Conservation (phyloP, 2,113 vertebrate genomes). For the Pholis gunnellus region DNA sequence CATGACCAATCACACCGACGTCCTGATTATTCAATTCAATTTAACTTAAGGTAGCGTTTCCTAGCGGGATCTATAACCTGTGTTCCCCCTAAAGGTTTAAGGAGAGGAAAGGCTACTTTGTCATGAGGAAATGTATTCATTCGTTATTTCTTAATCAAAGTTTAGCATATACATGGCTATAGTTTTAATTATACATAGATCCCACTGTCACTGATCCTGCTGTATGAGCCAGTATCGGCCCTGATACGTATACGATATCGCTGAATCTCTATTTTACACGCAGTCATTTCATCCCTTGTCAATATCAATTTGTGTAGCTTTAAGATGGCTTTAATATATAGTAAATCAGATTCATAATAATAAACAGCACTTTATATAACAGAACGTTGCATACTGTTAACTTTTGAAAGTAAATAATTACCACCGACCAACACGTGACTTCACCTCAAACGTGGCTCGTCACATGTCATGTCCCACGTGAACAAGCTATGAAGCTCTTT, state of each 20-base stretch:
- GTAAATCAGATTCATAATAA: background rate
- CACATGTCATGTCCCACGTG: conserved; percentile 15
- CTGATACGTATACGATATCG: no score
- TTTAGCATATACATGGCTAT: background rate
- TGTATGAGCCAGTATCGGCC: background rate
- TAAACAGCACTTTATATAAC: background rate
- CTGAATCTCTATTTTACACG: background rate
- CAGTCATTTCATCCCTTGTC: background rate
- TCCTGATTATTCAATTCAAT: conserved; percentile 42
- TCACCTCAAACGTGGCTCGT: background rate
- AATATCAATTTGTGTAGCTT: background rate
- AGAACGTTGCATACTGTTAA: background rate
- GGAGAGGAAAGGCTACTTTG: background rate
- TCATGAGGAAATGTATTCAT: no score
- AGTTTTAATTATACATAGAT: background rate
- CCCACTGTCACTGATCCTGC: no score
- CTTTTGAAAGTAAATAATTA: background rate
- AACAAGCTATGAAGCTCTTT: conserved; percentile 33
- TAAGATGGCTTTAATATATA: background rate
- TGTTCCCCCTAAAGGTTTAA: conserved; percentile 11
- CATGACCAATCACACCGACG: conserved; percentile 55
- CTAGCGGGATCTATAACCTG: conserved; percentile 2
- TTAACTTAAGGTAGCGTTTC: conserved; percentile 13
- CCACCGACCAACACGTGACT: background rate
- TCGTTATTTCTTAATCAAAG: no score